These are phyloP conservation scores for Callyntrura guangdongensis DNA, from an alignment of 2,888 invertebrate genomes.

Conservation along the genomic window DNA sequence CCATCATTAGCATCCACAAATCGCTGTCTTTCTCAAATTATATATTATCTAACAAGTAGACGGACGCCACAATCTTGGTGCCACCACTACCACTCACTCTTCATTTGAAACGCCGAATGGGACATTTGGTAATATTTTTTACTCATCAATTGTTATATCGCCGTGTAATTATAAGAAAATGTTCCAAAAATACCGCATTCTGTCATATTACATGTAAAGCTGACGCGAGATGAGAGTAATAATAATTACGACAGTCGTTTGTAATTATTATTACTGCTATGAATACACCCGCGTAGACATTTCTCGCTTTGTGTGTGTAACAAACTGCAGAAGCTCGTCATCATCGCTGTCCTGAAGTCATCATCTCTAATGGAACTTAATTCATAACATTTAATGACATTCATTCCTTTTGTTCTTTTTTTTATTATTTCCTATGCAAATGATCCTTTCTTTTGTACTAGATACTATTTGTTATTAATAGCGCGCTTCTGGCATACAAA, in stretches of 20 bases:
- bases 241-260: conserved; percentile 19
- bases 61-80: neutral
- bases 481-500: conserved; percentile 14
- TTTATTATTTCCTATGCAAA: conserved; percentile 43
- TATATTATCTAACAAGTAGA: conserved; percentile 23
- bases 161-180: conserved; percentile 28
- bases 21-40: conserved; percentile 16
- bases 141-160: conserved; percentile 10
- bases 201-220: conserved; percentile 9
- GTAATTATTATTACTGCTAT: conserved; percentile 24
- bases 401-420: conserved; percentile 37
- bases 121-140: neutral
- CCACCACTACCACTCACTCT: no score
- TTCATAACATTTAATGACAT: conserved; percentile 25
- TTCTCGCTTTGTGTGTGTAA: neutral
- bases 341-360: neutral
- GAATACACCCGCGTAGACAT: no score
- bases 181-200: neutral
- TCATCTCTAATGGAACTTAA: neutral
- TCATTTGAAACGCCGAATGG: neutral
- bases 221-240: conserved; percentile 10
- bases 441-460: conserved; percentile 5
- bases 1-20: conserved; percentile 19
- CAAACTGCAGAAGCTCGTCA: conserved; percentile 17
- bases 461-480: neutral